Conservation (phyloP, 2,888 invertebrate genomes). For the Melipona bicolor region DNA sequence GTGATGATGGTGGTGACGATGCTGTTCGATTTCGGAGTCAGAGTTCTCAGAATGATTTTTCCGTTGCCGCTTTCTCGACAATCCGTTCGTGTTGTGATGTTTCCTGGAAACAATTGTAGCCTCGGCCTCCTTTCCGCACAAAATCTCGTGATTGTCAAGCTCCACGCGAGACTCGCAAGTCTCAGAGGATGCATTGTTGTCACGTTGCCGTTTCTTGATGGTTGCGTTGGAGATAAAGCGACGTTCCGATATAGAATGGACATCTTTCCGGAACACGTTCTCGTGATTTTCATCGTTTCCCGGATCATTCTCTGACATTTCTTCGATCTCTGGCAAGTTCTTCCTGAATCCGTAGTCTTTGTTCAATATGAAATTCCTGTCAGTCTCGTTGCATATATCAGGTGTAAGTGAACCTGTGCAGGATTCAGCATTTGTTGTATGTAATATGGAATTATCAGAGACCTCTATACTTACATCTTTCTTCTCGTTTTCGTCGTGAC, state of each 20-base stretch:
- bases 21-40: conserved; percentile 43
- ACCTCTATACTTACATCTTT: conserved; percentile 33
- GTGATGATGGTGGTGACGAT: conserved; percentile 18
- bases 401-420: conserved; percentile 21
- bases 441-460: conserved; percentile 15
- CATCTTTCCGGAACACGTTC: conserved; percentile 68
- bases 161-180: conserved; percentile 67
- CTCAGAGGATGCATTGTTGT: conserved; percentile 66
- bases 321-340: conserved; percentile 41
- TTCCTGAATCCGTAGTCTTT: conserved; percentile 61
- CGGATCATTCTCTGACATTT: conserved; percentile 65
- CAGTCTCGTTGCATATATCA: conserved; percentile 53
- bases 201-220: conserved; percentile 67
- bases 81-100: conserved; percentile 53
- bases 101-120: conserved; percentile 71
- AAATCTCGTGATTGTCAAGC: conserved; percentile 71
- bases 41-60: conserved; percentile 47
- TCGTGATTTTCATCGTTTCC: conserved; percentile 78
- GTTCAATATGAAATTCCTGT: conserved; percentile 46
- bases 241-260: conserved; percentile 61
- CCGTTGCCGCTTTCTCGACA: conserved; percentile 62
- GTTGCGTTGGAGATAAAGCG: conserved; percentile 54
- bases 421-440: conserved; percentile 18
- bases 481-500: conserved; percentile 20
- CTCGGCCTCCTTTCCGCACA: conserved; percentile 70